These are phyloP conservation scores for Recurvirostra avosetta DNA, from an alignment of 2,113 vertebrate genomes.

Conservation along the genomic window DNA sequence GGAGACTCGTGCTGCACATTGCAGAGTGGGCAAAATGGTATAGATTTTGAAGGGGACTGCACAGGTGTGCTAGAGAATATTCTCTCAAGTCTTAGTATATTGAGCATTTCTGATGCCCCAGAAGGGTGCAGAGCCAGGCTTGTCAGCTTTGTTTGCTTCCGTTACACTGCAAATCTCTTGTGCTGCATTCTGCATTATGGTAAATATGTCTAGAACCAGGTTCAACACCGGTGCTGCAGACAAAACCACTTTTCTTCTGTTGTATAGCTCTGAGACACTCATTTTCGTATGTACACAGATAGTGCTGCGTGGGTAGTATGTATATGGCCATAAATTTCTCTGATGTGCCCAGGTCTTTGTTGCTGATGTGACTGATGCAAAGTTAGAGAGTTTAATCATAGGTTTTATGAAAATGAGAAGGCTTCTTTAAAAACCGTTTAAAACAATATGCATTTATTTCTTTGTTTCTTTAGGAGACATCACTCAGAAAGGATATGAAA, in stretches of 20 bases:
- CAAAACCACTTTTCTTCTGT: neutral
- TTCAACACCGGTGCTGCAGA: neutral
- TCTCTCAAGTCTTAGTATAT: neutral
- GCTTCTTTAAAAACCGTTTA: neutral
- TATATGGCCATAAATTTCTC: neutral
- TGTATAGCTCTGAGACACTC: neutral
- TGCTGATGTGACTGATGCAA: neutral
- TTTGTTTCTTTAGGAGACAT: slow-evolving; percentile 74
- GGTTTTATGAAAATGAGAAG: neutral
- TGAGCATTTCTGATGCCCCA: neutral
- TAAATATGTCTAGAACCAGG: neutral
- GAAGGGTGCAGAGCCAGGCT: neutral
- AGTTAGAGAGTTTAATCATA: neutral
- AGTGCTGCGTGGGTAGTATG: neutral
- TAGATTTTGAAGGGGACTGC: neutral
- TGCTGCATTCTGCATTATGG: neutral
- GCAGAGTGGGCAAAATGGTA: no score
- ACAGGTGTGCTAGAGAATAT: neutral
- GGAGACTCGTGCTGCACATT: neutral
- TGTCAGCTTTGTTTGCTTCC: neutral
- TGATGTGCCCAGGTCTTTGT: neutral
- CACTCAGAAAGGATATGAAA: slow-evolving; percentile 81
- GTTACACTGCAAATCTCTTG: neutral
- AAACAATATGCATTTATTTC: neutral
- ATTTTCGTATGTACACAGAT: neutral